Conservation (phyloP, 2,113 vertebrate species). For the Odobenus rosmarus region DNA sequence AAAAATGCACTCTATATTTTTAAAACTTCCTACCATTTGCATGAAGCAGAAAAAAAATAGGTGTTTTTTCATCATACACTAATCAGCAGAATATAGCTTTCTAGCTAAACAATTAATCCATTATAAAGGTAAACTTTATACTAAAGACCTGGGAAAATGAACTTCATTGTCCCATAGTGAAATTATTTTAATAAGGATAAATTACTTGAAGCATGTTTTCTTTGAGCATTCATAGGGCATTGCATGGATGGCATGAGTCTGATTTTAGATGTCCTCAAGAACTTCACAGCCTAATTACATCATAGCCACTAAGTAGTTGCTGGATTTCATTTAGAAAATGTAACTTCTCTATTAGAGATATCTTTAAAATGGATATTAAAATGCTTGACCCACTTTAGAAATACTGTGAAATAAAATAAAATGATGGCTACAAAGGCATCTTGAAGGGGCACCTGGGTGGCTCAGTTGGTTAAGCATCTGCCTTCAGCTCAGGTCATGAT, state of each 20-base stretch:
- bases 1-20: background rate
- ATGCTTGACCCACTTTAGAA: background rate
- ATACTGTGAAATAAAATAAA: conserved; percentile 12
- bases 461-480: background rate
- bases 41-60: background rate
- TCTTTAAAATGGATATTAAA: background rate
- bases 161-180: background rate
- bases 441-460: background rate
- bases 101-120: background rate
- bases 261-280: background rate
- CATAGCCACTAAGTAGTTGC: background rate
- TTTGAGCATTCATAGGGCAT: background rate
- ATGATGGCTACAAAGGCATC: background rate
- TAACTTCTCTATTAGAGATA: background rate
- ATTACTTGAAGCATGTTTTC: background rate
- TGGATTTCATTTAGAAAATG: background rate
- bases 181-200: background rate
- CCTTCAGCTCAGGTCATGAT: background rate
- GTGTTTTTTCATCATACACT: background rate
- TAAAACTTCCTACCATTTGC: background rate
- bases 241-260: background rate
- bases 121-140: background rate
- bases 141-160: background rate
- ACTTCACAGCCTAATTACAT: background rate
- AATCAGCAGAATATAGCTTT: background rate